phyloP scores from a whole-genome alignment of 2,113 vertebrate species.

The Chrysochloris asiatica region DNA sequence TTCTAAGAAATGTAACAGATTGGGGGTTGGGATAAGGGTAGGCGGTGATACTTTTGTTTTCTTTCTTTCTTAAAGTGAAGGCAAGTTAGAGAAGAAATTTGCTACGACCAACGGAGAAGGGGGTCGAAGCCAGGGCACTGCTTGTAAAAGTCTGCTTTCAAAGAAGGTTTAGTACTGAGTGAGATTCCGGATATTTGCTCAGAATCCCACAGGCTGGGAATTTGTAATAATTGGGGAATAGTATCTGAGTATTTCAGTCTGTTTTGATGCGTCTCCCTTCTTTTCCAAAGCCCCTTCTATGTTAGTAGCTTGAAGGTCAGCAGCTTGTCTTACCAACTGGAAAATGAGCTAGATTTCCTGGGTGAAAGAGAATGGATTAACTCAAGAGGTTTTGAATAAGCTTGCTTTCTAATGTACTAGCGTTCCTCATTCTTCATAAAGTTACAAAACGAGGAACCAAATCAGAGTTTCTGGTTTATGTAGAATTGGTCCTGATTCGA shows the following conservation, averaged over 20 bases:
- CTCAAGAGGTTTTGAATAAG: constrained; percentile 9
- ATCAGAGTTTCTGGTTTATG: constrained; percentile 14
- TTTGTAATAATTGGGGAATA: background rate
- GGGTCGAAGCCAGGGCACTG: background rate
- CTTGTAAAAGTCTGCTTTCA: background rate
- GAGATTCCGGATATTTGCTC: background rate
- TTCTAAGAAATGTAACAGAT: background rate
- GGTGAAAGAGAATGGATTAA: background rate
- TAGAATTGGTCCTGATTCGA: constrained; percentile 57
- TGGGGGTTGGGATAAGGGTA: background rate
- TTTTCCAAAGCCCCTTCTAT: background rate
- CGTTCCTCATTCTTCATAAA: background rate
- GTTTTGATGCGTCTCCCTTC: background rate
- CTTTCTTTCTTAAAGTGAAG: constrained; percentile 10
- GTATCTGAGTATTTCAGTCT: background rate
- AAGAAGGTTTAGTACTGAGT: background rate
- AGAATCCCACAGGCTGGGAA: background rate
- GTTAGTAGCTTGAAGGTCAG: background rate
- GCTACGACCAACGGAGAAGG: background rate
- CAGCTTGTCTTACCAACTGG: background rate
- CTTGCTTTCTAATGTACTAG: background rate
- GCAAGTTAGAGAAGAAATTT: background rate
- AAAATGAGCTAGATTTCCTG: background rate
- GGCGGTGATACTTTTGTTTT: background rate
- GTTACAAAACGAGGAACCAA: constrained; percentile 22